A percentile compares a stretch with the other conserved stretches of the same genome.
Evolutionary conservation across 2,888 invertebrate species (phyloP).

Genomic region (Thymelicus lineola): DNA sequence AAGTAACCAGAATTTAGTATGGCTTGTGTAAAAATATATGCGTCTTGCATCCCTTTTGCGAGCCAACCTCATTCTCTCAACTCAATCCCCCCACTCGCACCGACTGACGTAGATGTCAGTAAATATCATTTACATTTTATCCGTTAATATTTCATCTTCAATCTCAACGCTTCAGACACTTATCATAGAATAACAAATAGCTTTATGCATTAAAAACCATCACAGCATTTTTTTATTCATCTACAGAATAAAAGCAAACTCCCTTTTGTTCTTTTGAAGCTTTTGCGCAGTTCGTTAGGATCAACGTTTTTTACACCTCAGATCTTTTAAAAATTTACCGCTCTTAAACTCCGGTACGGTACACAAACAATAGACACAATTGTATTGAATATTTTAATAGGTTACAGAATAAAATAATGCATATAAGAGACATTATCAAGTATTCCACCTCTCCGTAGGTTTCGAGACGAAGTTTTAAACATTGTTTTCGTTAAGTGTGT

Average conservation of each 20-base stretch:
- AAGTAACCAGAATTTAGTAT: no score
- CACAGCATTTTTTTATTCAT: conserved; percentile 25
- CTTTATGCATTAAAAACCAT: conserved; percentile 30
- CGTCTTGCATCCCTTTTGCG: conserved; percentile 17
- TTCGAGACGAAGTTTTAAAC: conserved; percentile 20
- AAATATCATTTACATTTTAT: conserved; percentile 39
- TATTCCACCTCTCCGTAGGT: neutral
- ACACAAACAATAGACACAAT: neutral
- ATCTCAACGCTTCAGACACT: conserved; percentile 36
- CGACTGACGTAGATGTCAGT: conserved; percentile 36
- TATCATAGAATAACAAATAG: conserved; percentile 37
- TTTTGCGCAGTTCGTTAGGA: conserved; percentile 24
- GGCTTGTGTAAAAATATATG: neutral
- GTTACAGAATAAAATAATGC: conserved; percentile 12
- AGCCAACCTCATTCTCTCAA: conserved; percentile 42
- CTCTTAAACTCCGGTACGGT: neutral
- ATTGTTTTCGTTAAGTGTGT: conserved; percentile 18
- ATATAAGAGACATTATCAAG: conserved; percentile 4
- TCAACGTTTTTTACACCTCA: conserved; percentile 20
- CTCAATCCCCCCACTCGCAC: conserved; percentile 41
- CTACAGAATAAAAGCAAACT: conserved; percentile 20
- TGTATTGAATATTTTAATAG: conserved; percentile 2
- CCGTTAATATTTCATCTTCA: conserved; percentile 39
- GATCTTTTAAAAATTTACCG: conserved; percentile 6
- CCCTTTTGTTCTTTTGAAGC: conserved; percentile 27